Evolutionary conservation across 2,888 invertebrate genomes (phyloP).

Genomic region (Tridacna gigas): DNA sequence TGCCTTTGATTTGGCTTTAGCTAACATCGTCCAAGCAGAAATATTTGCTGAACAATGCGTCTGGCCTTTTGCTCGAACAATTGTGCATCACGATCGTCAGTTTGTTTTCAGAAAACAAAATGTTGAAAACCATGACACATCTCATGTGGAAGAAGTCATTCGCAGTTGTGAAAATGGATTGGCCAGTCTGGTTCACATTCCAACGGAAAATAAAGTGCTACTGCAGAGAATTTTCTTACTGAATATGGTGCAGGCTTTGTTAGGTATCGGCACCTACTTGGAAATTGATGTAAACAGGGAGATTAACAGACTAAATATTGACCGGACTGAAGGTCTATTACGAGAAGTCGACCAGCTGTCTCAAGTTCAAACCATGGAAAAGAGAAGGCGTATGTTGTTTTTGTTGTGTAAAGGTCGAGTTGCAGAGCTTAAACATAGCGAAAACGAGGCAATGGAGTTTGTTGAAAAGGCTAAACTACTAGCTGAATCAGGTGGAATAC

Average conservation of each 20-base stretch:
- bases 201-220: neutral
- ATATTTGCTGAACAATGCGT: neutral
- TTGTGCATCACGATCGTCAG: constrained; percentile 20
- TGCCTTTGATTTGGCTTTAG: neutral
- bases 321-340: neutral
- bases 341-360: neutral
- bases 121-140: neutral
- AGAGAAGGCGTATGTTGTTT: constrained; percentile 4
- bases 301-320: neutral
- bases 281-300: neutral
- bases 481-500: constrained; percentile 7
- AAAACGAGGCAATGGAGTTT: constrained; percentile 11
- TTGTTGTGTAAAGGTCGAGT: constrained; percentile 8
- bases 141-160: constrained; percentile 6
- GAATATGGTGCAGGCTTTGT: constrained; percentile 12
- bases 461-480: neutral
- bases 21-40: neutral
- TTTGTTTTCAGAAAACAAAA: constrained; percentile 11
- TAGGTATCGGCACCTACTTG: constrained; percentile 14
- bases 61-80: neutral
- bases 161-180: constrained; percentile 5
- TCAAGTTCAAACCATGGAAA: neutral
- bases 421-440: neutral
- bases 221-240: constrained; percentile 9
- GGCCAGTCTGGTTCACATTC: neutral